These are phyloP conservation scores for Addax nasomaculatus DNA, from an alignment of 2,113 vertebrate species.

Conservation along the genomic window DNA sequence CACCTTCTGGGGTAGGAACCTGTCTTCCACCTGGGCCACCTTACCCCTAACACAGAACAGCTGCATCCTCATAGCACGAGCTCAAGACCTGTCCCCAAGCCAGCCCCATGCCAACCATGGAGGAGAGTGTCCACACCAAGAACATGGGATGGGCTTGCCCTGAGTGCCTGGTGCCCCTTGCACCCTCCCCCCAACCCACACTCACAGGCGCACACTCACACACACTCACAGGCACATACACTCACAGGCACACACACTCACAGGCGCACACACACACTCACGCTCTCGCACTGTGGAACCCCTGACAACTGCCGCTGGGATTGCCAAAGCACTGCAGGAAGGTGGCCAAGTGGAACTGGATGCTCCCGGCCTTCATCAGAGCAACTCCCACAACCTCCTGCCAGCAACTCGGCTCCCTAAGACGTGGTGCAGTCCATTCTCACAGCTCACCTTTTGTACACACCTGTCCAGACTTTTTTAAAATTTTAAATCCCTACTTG, in stretches of 20 bases:
- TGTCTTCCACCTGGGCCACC: not conserved
- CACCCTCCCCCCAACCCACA: not conserved
- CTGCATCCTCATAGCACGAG: not conserved
- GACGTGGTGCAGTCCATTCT: fast-evolving
- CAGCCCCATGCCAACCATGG: not conserved
- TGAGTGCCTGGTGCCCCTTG: fast-evolving
- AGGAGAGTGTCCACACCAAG: not conserved
- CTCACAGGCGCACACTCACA: not conserved
- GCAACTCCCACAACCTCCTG: fast-evolving
- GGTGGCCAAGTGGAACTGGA: not conserved
- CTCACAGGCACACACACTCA: not conserved
- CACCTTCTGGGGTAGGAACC: not conserved
- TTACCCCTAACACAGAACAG: not conserved
- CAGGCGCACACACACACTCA: not conserved
- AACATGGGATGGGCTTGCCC: fast-evolving
- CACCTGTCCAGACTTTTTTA: not conserved
- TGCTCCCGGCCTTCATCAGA: not conserved
- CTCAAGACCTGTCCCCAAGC: not conserved
- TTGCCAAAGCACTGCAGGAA: not conserved
- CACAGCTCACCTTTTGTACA: not conserved
- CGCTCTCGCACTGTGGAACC: not conserved
- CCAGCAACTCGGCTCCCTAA: not conserved
- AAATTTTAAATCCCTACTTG: not conserved
- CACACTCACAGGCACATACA: not conserved
- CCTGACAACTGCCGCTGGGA: fast-evolving